A percentile compares a stretch with the other conserved stretches of the same genome.
phyloP scores from a whole-genome alignment of 1,140 invertebrate species.

The Geopemphigus sp. region DNA sequence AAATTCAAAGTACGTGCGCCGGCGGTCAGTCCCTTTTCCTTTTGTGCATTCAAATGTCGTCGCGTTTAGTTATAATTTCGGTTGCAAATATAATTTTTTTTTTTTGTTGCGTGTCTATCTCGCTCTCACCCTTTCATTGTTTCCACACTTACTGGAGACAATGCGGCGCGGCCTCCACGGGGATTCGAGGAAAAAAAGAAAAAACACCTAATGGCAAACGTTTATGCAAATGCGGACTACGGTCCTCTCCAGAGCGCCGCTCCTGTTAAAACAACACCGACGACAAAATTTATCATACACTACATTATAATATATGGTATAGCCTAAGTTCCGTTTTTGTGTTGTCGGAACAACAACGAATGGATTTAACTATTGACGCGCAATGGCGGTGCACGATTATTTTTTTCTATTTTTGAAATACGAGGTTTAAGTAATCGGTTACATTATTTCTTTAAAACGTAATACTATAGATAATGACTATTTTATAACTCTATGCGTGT shows the following conservation, averaged over 20 bases:
- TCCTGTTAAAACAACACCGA: slow-evolving; percentile 22
- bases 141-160: slow-evolving; percentile 46
- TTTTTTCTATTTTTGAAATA: too few species aligned
- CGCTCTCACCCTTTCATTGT: slow-evolving; percentile 35
- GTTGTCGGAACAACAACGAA: not conserved
- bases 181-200: slow-evolving; percentile 10
- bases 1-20: slow-evolving; percentile 46
- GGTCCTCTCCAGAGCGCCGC: not conserved
- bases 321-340: too few species aligned
- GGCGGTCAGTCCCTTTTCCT: slow-evolving; percentile 48
- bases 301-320: not conserved
- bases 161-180: slow-evolving; percentile 3
- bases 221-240: slow-evolving; percentile 40
- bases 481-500: too few species aligned
- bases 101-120: slow-evolving; percentile 16
- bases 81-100: slow-evolving; percentile 44
- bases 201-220: slow-evolving; percentile 22
- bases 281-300: not conserved
- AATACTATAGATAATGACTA: too few species aligned
- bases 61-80: slow-evolving; percentile 49
- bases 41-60: slow-evolving; percentile 50
- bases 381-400: too few species aligned
- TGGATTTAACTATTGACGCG: not conserved
- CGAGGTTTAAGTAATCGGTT: too few species aligned
- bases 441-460: too few species aligned